Evolutionary conservation across 2,888 invertebrate species (phyloP).

Genomic region (Venusia cambrica): DNA sequence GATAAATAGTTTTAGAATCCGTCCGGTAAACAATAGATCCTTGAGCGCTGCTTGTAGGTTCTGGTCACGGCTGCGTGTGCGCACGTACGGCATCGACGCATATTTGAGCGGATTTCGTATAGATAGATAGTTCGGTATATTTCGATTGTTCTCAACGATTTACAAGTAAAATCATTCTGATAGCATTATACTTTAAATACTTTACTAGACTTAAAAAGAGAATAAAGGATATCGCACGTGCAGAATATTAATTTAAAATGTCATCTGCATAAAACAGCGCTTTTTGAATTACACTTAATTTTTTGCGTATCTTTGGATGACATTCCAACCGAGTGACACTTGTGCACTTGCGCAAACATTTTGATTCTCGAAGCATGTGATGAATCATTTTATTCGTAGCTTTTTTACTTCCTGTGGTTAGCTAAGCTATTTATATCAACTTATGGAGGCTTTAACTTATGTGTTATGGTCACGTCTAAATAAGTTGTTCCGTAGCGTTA

Average conservation of each 20-base stretch:
- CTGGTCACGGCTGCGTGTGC: conserved; percentile 42
- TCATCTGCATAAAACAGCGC: too few species aligned
- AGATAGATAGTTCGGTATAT: conserved; percentile 19
- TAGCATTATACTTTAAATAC: conserved; percentile 13
- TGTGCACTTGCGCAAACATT: conserved; percentile 7
- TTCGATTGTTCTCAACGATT: conserved; percentile 27
- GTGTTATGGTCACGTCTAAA: too few species aligned
- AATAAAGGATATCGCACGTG: conserved; percentile 17
- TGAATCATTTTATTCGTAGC: conserved; percentile 1
- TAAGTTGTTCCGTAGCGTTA: neutral
- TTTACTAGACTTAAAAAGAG: conserved; percentile 12
- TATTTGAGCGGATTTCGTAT: conserved; percentile 30
- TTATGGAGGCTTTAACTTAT: conserved; percentile 2
- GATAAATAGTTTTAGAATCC: conserved; percentile 15
- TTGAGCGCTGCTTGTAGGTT: conserved; percentile 36
- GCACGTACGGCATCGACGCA: conserved; percentile 21
- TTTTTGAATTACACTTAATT: too few species aligned
- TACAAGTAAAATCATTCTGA: conserved; percentile 25
- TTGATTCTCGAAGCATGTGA: neutral
- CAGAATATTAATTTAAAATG: conserved; percentile 11
- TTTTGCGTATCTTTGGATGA: too few species aligned
- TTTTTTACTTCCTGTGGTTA: conserved; percentile 6
- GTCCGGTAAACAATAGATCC: conserved; percentile 32
- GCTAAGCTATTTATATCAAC: too few species aligned
- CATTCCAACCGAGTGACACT: conserved; percentile 1